Evolutionary conservation across 1,140 invertebrate genomes (phyloP), one percentile per base, ranked within the genome.

Genomic region (Heliothis virescens): DNA sequence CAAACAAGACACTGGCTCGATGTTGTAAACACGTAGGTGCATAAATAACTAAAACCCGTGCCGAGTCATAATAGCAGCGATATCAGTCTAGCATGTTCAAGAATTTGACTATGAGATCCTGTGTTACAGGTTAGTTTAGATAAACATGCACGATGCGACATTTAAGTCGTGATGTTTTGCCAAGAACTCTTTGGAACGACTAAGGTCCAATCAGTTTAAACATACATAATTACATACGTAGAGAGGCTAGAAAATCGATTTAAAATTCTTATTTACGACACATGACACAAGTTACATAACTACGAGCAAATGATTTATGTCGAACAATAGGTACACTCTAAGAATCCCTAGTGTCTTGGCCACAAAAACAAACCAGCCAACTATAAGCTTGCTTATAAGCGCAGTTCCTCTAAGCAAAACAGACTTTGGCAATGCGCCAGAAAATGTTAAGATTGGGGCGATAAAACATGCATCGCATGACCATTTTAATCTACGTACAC

Each of bases 401-500:
- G 63, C 41, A 67, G 41, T 67, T 67, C 62, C 62, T 65, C 62
- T 65, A 16, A 67, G 48, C 41, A 67, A 67, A 48, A 41, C 63
- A 41, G 41, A 16, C 34, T 47, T 41, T 67, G 63, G 63, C 63
- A 67, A 18, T 16, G 18, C 12, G 63, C 63, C 63, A 67, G 63
- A 67, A 67, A 48, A 48, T 67, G 41, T 67, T 1, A 41, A 67
- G 63, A 67, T 67, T 41, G 48, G 16, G 12, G 48, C 63, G 63
- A 67, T 67, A 67, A 47, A 67, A 67, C 41, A 67, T 65, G 62
- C 62, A 65, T 65, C 13, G 62, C 62, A 65, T 67, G 63, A 67
- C 63, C 63, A 71, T 71, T 71, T 53, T 48, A 50, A 69, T 52
- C 62, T 67, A 48, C 41, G 21, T 53, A 18, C 48, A 47, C 67